phyloP scores from a whole-genome alignment of 2,797 vertebrate genomes.

The Falco rusticolus region DNA sequence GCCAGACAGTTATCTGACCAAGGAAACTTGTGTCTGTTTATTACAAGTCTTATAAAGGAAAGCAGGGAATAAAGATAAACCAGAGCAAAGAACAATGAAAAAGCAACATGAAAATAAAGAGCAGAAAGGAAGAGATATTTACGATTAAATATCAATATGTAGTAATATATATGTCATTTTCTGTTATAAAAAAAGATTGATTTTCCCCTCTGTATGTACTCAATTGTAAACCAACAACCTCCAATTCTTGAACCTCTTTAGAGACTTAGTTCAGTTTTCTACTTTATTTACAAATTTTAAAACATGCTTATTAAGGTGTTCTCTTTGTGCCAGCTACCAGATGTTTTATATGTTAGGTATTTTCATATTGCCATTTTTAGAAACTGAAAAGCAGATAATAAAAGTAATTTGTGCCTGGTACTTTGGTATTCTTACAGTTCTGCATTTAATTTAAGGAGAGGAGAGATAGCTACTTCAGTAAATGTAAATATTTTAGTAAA shows the following conservation, averaged over 20 bases:
- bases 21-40: neutral
- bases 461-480: neutral
- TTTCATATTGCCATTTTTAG: neutral
- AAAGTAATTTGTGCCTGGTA: neutral
- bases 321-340: neutral
- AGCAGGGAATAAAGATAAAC: neutral
- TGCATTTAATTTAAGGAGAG: neutral
- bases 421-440: neutral
- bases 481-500: neutral
- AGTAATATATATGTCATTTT: neutral
- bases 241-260: neutral
- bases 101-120: neutral
- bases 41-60: neutral
- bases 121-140: neutral
- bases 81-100: neutral
- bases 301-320: neutral
- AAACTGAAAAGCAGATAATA: neutral
- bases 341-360: neutral
- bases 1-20: neutral
- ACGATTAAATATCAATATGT: neutral
- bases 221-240: neutral
- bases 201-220: rapidly evolving
- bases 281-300: neutral
- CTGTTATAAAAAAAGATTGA: rapidly evolving
- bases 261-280: neutral